Conservation (phyloP, 2,113 vertebrate species). For the Equus przewalskii region DNA sequence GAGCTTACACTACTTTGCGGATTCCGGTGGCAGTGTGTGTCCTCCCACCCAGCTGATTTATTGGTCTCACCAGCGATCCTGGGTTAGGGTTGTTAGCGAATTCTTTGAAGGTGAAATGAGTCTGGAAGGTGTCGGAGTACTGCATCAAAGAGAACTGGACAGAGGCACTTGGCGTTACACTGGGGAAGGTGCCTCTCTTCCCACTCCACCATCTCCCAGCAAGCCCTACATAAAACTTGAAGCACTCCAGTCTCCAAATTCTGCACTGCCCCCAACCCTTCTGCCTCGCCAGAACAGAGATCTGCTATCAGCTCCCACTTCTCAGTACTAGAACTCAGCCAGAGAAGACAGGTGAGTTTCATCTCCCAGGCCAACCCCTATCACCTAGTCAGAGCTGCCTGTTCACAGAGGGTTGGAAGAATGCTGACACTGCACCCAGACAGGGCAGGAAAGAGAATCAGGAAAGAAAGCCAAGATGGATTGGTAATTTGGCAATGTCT, state of each 20-base stretch:
- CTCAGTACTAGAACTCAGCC: not conserved
- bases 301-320: not conserved
- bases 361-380: not conserved
- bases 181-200: not conserved
- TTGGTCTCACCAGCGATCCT: accelerated
- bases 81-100: not conserved
- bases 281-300: not conserved
- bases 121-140: not conserved
- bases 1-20: constrained; percentile 77
- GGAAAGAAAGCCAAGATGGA: not conserved
- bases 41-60: accelerated
- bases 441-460: not conserved
- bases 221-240: not conserved
- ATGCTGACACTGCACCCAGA: not conserved
- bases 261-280: not conserved
- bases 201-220: not conserved
- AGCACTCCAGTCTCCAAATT: not conserved
- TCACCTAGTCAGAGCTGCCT: not conserved
- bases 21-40: constrained; percentile 82
- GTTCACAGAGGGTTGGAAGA: not conserved
- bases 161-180: not conserved
- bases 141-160: constrained; percentile 85
- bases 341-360: not conserved
- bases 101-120: constrained; percentile 77
- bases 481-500: not conserved